Conservation (phyloP, 2,888 invertebrate species). For the Pharmacophagus antenor region DNA sequence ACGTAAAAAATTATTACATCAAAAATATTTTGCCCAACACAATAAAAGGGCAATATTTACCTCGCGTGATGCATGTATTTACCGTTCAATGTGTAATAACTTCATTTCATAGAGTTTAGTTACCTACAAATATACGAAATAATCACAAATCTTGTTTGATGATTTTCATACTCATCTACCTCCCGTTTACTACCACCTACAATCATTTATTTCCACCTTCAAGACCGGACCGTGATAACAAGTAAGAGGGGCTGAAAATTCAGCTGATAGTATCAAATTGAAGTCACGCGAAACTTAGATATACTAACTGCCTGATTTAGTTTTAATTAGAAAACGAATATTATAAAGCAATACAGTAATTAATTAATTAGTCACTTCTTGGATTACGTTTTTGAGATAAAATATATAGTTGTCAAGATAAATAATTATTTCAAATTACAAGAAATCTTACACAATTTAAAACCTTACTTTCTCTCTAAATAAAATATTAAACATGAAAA, state of each 20-base stretch:
- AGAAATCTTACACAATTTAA: too few species aligned
- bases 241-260: conserved; percentile 8
- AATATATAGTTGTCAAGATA: too few species aligned
- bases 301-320: conserved; percentile 12
- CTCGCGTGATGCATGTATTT: too few species aligned
- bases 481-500: too few species aligned
- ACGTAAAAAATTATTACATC: too few species aligned
- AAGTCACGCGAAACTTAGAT: conserved; percentile 20
- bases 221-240: conserved; percentile 18
- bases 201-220: conserved; percentile 19
- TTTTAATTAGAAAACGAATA: background rate
- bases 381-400: background rate
- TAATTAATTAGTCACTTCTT: too few species aligned
- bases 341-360: background rate
- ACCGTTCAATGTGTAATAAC: background rate
- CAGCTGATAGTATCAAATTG: conserved; percentile 15
- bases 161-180: background rate
- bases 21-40: too few species aligned
- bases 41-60: too few species aligned
- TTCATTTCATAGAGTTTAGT: background rate
- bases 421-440: too few species aligned
- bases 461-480: too few species aligned
- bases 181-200: conserved; percentile 14
- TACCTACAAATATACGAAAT: background rate
- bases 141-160: background rate